Evolutionary conservation across 2,888 invertebrate genomes (phyloP), one percentile per base, ranked within the genome.

Genomic region (Choreutis nemorana): DNA sequence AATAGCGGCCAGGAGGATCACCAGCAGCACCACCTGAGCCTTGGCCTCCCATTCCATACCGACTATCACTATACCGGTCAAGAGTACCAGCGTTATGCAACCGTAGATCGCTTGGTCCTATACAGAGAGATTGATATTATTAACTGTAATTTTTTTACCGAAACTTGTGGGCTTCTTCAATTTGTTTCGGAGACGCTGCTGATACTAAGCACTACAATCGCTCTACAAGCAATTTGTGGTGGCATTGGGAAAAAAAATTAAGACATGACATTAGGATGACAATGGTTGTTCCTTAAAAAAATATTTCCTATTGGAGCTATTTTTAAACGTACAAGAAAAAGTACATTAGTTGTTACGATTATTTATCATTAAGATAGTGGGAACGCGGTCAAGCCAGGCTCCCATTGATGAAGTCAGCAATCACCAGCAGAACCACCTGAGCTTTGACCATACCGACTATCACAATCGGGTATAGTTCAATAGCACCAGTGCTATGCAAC

Each of bases 21-120:
- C 75, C 25, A 97, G 75, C 21, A 97, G 67, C 4, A 89, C 90
- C 30, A 95, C 73, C 83, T 97, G 97, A 1, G 96, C 93, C 87
- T 96, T 95, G 1, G 95, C 91, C 73, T 97, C 98, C 94, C 97
- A 98, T 58, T 95, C 95, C 88, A 97, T 91, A 22, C 97, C 97
- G 35, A 97, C 88, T 31, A 97, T 88, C 29, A 96, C 95, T 40
- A 98, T 91, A 2, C 89, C 82, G 2, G 95, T 85, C 1, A 98
- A 78, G 1, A 93, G 51, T 1, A 92, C 78, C 44, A 95, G 87
- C 0, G 96, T 94, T 32, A 93, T 82, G 33, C 87, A 85, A 4
- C 95, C 95, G 51, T 94, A 89, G 33, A 95, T 90, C 29, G 94
- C 83, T 40, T 91, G 86, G 53, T 89, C 89, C 68, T 87, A 77